These are phyloP conservation scores for Amblyteles armatorius DNA, from an alignment of 2,888 invertebrate species.

Conservation along the genomic window DNA sequence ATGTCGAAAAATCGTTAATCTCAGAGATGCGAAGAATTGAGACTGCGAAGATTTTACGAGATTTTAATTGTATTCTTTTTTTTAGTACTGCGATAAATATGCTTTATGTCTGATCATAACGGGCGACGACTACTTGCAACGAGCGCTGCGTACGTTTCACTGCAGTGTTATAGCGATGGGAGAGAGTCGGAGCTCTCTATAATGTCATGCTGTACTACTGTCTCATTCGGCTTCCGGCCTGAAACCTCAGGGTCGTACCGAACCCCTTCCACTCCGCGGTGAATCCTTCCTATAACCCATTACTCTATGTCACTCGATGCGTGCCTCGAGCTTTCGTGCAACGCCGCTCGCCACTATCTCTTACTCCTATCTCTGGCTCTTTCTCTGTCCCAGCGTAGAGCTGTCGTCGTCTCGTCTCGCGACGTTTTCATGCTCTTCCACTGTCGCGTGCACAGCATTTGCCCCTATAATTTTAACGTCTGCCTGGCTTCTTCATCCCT, in stretches of 20 bases:
- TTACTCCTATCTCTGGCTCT: conserved; percentile 47
- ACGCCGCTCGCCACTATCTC: conserved; percentile 62
- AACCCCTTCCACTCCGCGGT: conserved; percentile 12
- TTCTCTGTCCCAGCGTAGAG: conserved; percentile 41
- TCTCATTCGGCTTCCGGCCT: conserved; percentile 53
- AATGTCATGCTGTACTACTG: conserved; percentile 54
- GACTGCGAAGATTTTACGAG: background rate
- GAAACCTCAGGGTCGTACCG: conserved; percentile 63
- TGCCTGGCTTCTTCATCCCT: conserved; percentile 12
- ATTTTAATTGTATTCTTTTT: background rate
- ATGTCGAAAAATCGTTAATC: background rate
- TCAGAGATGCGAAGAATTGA: background rate
- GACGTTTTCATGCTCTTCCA: conserved; percentile 43
- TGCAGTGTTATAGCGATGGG: conserved; percentile 16
- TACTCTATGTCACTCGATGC: conserved; percentile 74
- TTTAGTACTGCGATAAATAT: background rate
- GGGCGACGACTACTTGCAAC: background rate
- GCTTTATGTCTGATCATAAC: conserved; percentile 8
- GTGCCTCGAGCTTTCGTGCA: conserved; percentile 71
- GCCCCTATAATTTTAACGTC: conserved; percentile 59
- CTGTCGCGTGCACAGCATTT: conserved; percentile 60
- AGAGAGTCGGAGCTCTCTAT: conserved; percentile 17
- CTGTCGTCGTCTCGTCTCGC: conserved; percentile 63
- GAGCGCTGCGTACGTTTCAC: conserved; percentile 34
- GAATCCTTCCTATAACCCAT: conserved; percentile 68